Evolutionary conservation across 2,113 vertebrate species (phyloP), one percentile per base, ranked within the genome.

Genomic region (Paraplagusia blochii): DNA sequence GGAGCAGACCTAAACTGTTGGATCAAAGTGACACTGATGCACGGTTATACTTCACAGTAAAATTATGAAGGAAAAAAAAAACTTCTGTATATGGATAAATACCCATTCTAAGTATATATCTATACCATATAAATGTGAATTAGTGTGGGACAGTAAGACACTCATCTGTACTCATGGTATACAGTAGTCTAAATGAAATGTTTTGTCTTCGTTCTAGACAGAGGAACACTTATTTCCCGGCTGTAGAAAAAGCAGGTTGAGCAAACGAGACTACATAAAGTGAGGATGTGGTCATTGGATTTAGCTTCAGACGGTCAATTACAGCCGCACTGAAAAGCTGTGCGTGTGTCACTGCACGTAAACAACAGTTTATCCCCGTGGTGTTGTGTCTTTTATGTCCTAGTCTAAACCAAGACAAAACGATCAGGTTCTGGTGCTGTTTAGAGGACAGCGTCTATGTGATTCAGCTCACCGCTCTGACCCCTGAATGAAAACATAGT

Each of bases 381-480:
- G 74, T 81, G 81, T 85, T 86, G 74, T 79, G 81, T 84, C 82
- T 85, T 88, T 85, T 68, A 73, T 80, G 78, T 83, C 46, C 69
- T 17, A 85, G 86, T 79, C 86, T 87, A 88, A 87, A 82, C 86
- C 52, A 66, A 80, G 77, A 69, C 58, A 64, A 84, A 81, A 76
- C 81, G 63, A 65, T 60, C 50, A 66, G 74, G 63, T 77, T 70
- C 19, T 62, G 53, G 69, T 68, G 59, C 66, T 47, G 52, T 77
- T 80, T 76, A 40, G 59, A 69, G 44, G 45, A 17, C 44, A 58
- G 60, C 36, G 49, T 74, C 62, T 75, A 14, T 72, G 65, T 78
- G 74, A 79, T 81, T 83, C 76, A 80, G 33, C 17, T 42, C 4
- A 33, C 68, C 51, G 68, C 69, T 82, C 62, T 55, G 61, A 69